Evolutionary conservation across 2,888 invertebrate genomes (phyloP), one percentile per base, ranked within the genome.

Genomic region (Liodrosophila aerea): DNA sequence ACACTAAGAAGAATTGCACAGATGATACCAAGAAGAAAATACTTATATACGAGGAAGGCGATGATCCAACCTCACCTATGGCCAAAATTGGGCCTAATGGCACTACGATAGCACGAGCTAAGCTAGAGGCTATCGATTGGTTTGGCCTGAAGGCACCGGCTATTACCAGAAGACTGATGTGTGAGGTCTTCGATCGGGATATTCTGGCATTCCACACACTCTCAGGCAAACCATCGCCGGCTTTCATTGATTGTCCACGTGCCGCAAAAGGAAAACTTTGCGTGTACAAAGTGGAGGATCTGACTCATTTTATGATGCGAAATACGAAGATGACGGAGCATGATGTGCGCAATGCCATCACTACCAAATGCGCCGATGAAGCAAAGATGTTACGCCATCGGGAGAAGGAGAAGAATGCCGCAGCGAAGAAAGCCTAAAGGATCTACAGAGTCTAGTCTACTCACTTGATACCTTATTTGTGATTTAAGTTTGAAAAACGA

Each of bases 211-310:
- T 92, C 1, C 92, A 93, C 70, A 92, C 92, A 0, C 86, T 93
- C 1, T 92, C 92, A 0, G 93, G 93, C 9, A 92, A 92, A 71
- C 91, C 91, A 11, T 93, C 93, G 1, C 93, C 93, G 1, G 89
- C 89, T 0, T 90, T 87, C 36, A 73, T 64, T 27, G 86, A 83
- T 16, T 75, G 83, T 3, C 72, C 85, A 7, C 86, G 87, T n/a
- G 87, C 89, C n/a, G 49, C 56, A 12, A 90, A 89, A 37, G 58
- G 74, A 30, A 83, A 76, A 39, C 86, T 93, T 41, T 91, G 93
- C 73, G 90, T 92, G 0, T 77, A 78, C 8, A 87, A 92, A 49
- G 91, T 93, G 0, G 89, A 91, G 0, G 93, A 93, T 66, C 91
- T 93, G 36, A 91, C 93, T 7, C 89, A 91, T 29, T 90, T 91